These are phyloP conservation scores for Lateolabrax maculatus DNA, from an alignment of 2,797 vertebrate genomes.

Conservation along the genomic window DNA sequence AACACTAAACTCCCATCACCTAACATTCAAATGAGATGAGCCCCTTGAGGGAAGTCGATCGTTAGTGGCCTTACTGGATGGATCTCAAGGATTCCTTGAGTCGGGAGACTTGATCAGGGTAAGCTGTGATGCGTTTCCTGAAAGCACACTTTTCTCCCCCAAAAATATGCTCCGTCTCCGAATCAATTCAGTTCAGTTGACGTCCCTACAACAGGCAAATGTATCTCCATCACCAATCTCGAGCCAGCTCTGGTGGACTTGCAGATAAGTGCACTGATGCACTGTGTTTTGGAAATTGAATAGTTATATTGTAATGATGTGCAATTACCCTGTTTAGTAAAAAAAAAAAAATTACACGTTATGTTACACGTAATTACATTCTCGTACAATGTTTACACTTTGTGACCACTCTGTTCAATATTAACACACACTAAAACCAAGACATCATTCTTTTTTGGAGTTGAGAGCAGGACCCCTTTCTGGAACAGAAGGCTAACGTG, in stretches of 20 bases:
- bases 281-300: too few relatives aligned
- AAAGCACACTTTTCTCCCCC: not conserved
- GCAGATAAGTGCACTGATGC: too few relatives aligned
- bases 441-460: not conserved
- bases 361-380: too few relatives aligned
- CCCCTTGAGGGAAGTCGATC: not conserved
- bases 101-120: too few relatives aligned
- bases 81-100: not conserved
- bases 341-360: too few relatives aligned
- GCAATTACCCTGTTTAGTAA: too few relatives aligned
- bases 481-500: not conserved
- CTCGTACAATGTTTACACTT: too few relatives aligned
- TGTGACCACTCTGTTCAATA: not conserved
- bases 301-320: too few relatives aligned
- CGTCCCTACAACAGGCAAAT: too few relatives aligned
- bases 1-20: not conserved
- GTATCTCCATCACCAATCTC: too few relatives aligned
- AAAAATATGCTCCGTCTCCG: not conserved
- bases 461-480: not conserved
- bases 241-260: too few relatives aligned
- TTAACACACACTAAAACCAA: not conserved
- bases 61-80: not conserved
- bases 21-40: conserved; percentile 21
- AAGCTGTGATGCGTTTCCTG: too few relatives aligned
- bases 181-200: not conserved